Percentiles rank a stretch among this genome's conserved stretches.
Conservation (phyloP, 2,888 invertebrate genomes). For the Eupsilia transversa region DNA sequence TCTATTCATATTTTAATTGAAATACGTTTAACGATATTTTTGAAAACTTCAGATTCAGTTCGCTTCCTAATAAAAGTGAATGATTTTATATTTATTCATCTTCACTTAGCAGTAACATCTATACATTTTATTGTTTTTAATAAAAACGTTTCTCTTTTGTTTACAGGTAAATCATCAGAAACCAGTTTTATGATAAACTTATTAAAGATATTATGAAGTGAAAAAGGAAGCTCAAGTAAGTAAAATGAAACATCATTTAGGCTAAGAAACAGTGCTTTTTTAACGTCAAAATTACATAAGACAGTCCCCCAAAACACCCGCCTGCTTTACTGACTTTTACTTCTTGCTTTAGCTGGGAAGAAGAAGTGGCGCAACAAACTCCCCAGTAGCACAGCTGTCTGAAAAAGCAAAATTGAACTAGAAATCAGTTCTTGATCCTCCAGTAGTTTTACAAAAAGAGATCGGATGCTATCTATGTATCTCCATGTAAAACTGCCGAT, state of each 20-base stretch:
- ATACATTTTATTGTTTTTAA: not conserved
- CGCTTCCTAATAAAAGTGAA: constrained; percentile 5
- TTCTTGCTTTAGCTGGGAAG: not conserved
- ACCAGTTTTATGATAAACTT: not conserved
- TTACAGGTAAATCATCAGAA: constrained; percentile 41
- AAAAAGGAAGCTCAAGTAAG: constrained; percentile 9
- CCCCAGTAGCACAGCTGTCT: not conserved
- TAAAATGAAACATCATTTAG: not conserved
- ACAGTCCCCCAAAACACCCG: not conserved
- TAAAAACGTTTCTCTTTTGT: constrained; percentile 21
- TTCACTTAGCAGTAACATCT: not conserved
- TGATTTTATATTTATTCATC: not conserved
- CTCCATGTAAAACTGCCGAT: not conserved
- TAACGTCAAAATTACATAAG: not conserved
- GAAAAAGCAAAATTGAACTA: not conserved
- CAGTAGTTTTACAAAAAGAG: not conserved
- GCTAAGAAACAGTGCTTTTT: not conserved
- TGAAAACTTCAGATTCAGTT: not conserved
- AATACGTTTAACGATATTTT: constrained; percentile 16
- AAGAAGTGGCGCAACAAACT: not conserved
- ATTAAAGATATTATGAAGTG: not conserved
- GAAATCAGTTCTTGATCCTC: not conserved
- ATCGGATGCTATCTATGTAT: not conserved
- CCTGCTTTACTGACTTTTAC: not conserved
- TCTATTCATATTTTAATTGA: constrained; percentile 1